Conservation (phyloP, 1,140 invertebrate species). For the Medauroidea extradentata region DNA sequence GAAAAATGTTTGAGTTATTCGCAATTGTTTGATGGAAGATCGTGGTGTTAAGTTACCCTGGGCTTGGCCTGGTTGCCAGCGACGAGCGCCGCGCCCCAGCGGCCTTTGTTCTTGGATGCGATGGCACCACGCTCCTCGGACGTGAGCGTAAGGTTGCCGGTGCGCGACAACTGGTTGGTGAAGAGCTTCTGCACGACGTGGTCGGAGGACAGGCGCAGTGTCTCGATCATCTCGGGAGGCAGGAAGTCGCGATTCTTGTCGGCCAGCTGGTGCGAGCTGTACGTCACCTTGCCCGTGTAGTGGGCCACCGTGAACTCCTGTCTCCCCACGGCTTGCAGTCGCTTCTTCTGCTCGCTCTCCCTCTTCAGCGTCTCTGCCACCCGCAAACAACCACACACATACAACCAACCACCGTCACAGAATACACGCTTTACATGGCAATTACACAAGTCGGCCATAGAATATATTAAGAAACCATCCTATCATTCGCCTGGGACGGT, state of each 20-base stretch:
- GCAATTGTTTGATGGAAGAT: slow-evolving; percentile 1
- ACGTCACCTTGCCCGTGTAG: slow-evolving; percentile 78
- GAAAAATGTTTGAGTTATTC: too few species aligned
- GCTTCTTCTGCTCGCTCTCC: slow-evolving; percentile 44
- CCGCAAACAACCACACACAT: too few species aligned
- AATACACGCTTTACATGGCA: too few species aligned
- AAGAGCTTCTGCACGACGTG: slow-evolving; percentile 72
- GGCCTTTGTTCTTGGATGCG: slow-evolving; percentile 22
- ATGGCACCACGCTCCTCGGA: slow-evolving; percentile 22
- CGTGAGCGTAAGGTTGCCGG: slow-evolving; percentile 63
- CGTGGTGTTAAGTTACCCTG: slow-evolving; percentile 34
- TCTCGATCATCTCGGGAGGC: slow-evolving; percentile 78
- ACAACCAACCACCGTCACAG: too few species aligned
- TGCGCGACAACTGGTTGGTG: slow-evolving; percentile 78
- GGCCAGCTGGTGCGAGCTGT: slow-evolving; percentile 74
- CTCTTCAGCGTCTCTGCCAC: slow-evolving; percentile 48
- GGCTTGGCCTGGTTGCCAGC: slow-evolving; percentile 44
- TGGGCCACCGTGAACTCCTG: slow-evolving; percentile 76
- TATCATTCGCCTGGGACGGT: too few species aligned
- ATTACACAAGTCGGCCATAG: too few species aligned
- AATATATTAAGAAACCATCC: too few species aligned
- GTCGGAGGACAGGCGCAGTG: slow-evolving; percentile 71
- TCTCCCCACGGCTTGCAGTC: slow-evolving; percentile 56
- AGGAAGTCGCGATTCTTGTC: slow-evolving; percentile 87
- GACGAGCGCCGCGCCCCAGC: slow-evolving; percentile 49